Base-by-base conservation (phyloP, 2,888 invertebrate species). In the Agonopterix subpropinquella region DNA sequence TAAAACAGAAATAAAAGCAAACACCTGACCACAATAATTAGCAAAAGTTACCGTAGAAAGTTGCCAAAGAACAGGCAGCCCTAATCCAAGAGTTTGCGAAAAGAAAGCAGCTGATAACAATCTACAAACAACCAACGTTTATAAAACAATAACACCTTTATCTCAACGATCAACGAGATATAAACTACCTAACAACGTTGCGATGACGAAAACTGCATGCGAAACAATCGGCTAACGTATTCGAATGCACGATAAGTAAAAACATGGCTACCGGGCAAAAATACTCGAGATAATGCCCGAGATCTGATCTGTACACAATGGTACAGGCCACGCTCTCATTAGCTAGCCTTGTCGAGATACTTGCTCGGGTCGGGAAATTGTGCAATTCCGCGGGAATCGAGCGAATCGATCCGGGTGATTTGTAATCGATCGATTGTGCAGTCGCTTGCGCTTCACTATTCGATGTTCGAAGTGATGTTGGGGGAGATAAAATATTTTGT, bases 231-330 rank as follows among this genome's bases (percentile, higher is more conserved):
- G 65, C 65, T 58, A 68, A 57, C 58, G 68, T 68, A 71, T 77
- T 73, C 75, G 74, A 76, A 73, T 74, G 69, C 71, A 60, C 55
- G 50, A 85, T 86, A 87, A 83, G 79, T 78, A 65, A 74, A 28
- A 82, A 84, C 84, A 84, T 77, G 80, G 75, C 80, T 80, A 76
- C 83, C 70, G 77, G 63, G 77, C 79, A 80, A 85, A 85, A 83
- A 86, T 82, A 82, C 69, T 70, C 57, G 67, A 80, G 84, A 85
- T 70, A 69, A 62, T 51, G 54, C 49, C 57, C 7, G 67, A 79
- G 84, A 85, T 73, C 63, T 62, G 61, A 72, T 73, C 70, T 64
- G 80, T 79, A 82, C 80, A 88, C 87, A 88, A 88, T 87, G 83
- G 85, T 69, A 66, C 66, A 65, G 68, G 72, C 78, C 81, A 77